A percentile compares a stretch with the other conserved stretches of the same genome.
phyloP scores from a whole-genome alignment of 2,888 invertebrate genomes.

The Dichetophora obliterata region DNA sequence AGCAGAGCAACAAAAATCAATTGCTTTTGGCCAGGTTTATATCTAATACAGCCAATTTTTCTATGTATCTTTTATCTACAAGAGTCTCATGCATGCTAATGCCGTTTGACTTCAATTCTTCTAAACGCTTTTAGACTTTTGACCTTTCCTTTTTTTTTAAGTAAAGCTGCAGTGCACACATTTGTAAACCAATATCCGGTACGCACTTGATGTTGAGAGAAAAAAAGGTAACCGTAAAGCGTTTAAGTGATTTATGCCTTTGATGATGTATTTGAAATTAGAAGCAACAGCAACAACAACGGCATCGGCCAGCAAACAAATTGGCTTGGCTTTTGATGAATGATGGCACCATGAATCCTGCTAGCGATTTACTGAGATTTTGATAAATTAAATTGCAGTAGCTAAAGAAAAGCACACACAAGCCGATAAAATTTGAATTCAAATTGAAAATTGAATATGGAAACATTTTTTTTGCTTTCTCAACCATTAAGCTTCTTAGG shows the following conservation, averaged over 20 bases:
- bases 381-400: background rate
- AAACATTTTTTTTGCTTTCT: background rate
- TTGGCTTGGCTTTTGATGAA: constrained; percentile 30
- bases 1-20: background rate
- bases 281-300: constrained; percentile 9
- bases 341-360: constrained; percentile 24
- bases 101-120: background rate
- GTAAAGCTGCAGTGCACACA: too few species aligned
- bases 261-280: constrained; percentile 16
- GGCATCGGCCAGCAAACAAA: constrained; percentile 13
- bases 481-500: too few species aligned
- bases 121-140: background rate
- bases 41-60: background rate
- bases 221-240: constrained; percentile 24
- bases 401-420: background rate
- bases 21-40: background rate
- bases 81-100: background rate
- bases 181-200: background rate
- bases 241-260: constrained; percentile 34
- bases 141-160: background rate
- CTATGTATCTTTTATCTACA: background rate
- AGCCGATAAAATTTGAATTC: constrained; percentile 6
- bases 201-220: background rate
- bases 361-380: constrained; percentile 16
- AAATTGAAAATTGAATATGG: constrained; percentile 36